These are phyloP conservation scores for Chaetodon auriga DNA, from an alignment of 2,113 vertebrate species.

Conservation along the genomic window DNA sequence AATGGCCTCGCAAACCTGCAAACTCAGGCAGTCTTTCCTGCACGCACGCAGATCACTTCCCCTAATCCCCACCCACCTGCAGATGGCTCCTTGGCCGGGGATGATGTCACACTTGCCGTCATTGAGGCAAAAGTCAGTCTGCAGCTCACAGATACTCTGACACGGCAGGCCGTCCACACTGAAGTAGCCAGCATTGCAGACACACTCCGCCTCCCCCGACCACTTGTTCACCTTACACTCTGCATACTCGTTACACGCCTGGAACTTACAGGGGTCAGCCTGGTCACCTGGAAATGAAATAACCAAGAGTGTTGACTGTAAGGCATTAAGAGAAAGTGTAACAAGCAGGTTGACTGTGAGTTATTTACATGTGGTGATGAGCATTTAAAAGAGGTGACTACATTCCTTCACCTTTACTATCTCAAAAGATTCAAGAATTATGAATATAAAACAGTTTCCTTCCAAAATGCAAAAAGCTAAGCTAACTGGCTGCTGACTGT, in stretches of 20 bases:
- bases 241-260: slow-evolving; percentile 96
- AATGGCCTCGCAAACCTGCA: slow-evolving; percentile 19
- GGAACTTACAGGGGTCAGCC: slow-evolving; percentile 97
- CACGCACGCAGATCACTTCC: slow-evolving; percentile 37
- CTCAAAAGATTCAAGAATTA: neutral
- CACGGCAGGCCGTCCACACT: slow-evolving; percentile 93
- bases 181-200: slow-evolving; percentile 93
- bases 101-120: slow-evolving; percentile 98
- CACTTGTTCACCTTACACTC: slow-evolving; percentile 92
- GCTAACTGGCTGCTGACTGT: neutral
- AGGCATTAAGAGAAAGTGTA: neutral
- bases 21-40: slow-evolving; percentile 25
- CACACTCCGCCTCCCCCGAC: slow-evolving; percentile 94
- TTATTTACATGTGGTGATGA: neutral
- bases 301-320: neutral
- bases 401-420: neutral
- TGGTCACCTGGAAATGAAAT: slow-evolving; percentile 87
- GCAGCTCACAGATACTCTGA: slow-evolving; percentile 94
- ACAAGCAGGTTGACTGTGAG: neutral
- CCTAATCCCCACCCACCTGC: slow-evolving; percentile 87
- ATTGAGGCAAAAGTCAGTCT: slow-evolving; percentile 93
- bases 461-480: neutral
- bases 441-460: neutral
- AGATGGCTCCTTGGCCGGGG: slow-evolving; percentile 95
- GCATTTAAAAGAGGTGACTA: neutral